phyloP scores from a whole-genome alignment of 2,888 invertebrate genomes.

The Drosophila nr. perissopoda region DNA sequence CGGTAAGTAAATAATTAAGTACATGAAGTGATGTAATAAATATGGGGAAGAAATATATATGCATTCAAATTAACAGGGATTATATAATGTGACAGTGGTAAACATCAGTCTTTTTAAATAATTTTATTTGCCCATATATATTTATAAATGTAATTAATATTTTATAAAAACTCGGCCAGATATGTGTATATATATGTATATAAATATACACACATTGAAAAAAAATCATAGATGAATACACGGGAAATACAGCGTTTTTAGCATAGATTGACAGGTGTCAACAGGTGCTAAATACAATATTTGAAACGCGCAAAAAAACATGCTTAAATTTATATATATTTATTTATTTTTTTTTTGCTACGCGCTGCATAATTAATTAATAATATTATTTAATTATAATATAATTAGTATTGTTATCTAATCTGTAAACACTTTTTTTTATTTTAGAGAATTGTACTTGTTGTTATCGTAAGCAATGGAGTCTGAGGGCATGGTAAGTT shows the following conservation, averaged over 20 bases:
- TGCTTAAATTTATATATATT: not conserved
- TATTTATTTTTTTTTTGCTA: not conserved
- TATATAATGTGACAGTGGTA: constrained; percentile 12
- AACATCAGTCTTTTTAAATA: not conserved
- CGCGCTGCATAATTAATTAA: not conserved
- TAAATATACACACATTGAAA: not conserved
- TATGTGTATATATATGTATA: not conserved
- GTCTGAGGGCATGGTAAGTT: constrained; percentile 47
- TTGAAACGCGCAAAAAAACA: not conserved
- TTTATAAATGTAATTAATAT: not conserved
- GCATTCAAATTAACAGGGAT: not conserved
- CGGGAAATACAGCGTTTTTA: not conserved
- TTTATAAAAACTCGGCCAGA: not conserved
- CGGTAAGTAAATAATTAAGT: constrained; percentile 31
- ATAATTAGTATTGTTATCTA: not conserved
- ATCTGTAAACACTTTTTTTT: not conserved
- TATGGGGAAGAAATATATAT: not conserved
- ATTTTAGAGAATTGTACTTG: not conserved
- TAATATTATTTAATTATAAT: not conserved
- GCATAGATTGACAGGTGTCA: not conserved
- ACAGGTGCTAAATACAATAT: not conserved
- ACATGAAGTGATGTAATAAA: not conserved
- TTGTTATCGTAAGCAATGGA: constrained; percentile 33
- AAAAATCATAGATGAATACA: not conserved
- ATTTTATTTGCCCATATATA: not conserved